A percentile compares a stretch with the other conserved stretches of the same genome.
phyloP scores from a whole-genome alignment of 1,140 invertebrate species.

The Lepidurus apus region DNA sequence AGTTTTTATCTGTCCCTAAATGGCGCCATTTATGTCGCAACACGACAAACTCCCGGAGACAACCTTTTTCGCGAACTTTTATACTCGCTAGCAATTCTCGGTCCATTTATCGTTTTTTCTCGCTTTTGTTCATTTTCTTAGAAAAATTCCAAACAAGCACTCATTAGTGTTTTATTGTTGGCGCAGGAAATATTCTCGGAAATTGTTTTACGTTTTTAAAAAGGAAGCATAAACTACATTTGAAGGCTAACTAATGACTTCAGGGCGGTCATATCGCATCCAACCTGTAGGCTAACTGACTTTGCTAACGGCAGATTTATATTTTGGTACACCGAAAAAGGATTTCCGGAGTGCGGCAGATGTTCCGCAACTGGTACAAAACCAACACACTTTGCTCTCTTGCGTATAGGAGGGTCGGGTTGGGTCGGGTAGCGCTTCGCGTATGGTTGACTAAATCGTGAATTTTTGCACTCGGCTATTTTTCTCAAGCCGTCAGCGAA shows the following conservation, averaged over 20 bases:
- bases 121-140: not conserved
- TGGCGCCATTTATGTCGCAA: constrained; percentile 4
- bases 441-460: not conserved
- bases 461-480: not conserved
- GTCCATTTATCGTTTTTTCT: not conserved
- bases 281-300: not conserved
- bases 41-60: not conserved
- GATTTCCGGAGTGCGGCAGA: constrained; percentile 5
- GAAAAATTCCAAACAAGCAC: not conserved
- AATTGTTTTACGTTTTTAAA: not conserved
- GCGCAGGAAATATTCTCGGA: not conserved
- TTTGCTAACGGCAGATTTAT: not conserved
- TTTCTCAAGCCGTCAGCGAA: not conserved
- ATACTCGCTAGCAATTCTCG: not conserved
- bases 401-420: not conserved
- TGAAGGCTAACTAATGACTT: not conserved
- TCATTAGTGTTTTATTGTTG: not conserved
- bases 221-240: not conserved
- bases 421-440: too few species aligned
- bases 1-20: not conserved
- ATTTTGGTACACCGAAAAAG: not conserved
- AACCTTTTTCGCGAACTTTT: not conserved
- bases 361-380: constrained; percentile 1
- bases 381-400: not conserved
- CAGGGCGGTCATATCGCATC: not conserved